Evolutionary conservation across 37 sponge, comb jelly and placozoan species (phyloP).

Genomic region (Aphrocallistes beatrix): DNA sequence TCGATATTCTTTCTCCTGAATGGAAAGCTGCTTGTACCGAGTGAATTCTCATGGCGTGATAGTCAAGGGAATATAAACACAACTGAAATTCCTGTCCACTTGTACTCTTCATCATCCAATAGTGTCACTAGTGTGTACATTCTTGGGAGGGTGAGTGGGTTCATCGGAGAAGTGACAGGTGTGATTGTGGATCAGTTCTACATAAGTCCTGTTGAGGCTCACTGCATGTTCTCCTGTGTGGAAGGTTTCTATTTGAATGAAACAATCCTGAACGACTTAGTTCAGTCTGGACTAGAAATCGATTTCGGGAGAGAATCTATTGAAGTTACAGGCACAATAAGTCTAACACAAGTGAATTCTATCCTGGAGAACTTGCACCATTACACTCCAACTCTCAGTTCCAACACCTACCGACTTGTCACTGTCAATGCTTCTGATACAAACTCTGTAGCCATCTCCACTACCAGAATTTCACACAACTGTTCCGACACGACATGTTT

Average conservation of each 20-base stretch:
- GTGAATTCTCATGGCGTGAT: not conserved
- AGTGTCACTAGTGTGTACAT: not conserved
- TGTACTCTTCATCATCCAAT: not conserved
- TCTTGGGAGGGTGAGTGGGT: not conserved
- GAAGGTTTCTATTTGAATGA: constrained; percentile 5
- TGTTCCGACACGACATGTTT: not conserved
- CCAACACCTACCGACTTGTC: not conserved
- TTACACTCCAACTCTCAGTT: not conserved
- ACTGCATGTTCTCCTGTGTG: not conserved
- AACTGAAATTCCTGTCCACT: not conserved
- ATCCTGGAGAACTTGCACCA: not conserved
- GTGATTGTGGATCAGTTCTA: constrained; percentile 6
- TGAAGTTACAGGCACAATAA: not conserved
- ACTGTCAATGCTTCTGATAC: not conserved
- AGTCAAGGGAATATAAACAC: not conserved
- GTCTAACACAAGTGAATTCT: not conserved
- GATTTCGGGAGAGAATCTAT: not conserved
- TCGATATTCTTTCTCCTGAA: not conserved
- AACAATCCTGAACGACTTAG: not conserved
- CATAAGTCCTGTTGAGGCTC: not conserved
- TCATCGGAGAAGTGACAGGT: not conserved
- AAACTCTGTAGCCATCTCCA: not conserved
- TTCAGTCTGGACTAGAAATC: not conserved
- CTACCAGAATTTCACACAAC: not conserved
- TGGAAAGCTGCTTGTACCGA: not conserved